Evolutionary conservation across 2,797 vertebrate species (phyloP), one percentile per base, ranked within the genome.

Genomic region (Toxotes lorentzi): DNA sequence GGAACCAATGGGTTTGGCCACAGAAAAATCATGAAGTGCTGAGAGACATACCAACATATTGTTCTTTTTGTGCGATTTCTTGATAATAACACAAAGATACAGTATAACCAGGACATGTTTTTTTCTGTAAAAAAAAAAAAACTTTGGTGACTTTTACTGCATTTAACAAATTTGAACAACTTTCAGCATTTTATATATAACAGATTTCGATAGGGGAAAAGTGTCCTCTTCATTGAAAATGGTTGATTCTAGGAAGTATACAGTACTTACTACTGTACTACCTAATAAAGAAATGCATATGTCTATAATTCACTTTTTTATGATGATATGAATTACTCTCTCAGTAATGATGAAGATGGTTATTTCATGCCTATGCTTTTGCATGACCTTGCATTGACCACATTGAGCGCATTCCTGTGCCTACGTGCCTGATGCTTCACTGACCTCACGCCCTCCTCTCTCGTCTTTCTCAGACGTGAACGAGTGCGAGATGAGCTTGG

Each of bases 401-500:
- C 24, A 43, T 6, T 10, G 59, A 58, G 27, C 66, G 13, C 62
- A 59, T 78, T 80, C 56, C 78, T 70, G 24, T 66, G 70, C 57
- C 63, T 87, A 70, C 56, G 65, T 76, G 71, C 76, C 72, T 35
- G 77, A 65, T 74, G 74, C 81, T 81, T 27, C 61, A 17, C 63
- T 86, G 74, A 89, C 79, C 88, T 81, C 67, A 50, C 45, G 61
- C 58, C 73, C 48, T 83, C 40, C 73, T 88, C 68, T 82, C 69
- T 69, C 70, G 59, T 76, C 79, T 86, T 78, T 83, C 86, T 88
- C 91, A 96, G 95, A 96, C 61, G 69, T 94, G 73, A 94, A 96
- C 66, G 95, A 96, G 91, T 96, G 95, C 34, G 94, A 94, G 93
- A 94, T 94, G 92, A 94, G 92, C 85, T 34, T 88, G 78, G 94